Base-by-base conservation (phyloP, 2,113 vertebrate species). In the Chaetorhynchus papuensis region DNA sequence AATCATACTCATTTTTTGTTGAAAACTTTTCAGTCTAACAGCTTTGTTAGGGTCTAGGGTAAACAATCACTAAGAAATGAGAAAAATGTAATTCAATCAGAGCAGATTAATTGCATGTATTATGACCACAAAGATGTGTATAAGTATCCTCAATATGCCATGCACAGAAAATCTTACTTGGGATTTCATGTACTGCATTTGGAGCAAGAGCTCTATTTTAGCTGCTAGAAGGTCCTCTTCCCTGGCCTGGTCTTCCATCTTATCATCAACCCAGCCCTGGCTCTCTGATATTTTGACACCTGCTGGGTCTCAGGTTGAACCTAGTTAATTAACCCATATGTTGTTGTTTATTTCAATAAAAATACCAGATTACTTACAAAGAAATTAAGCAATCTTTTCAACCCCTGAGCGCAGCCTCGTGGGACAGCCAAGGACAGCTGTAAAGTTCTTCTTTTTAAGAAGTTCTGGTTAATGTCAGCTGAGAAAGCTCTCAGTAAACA, bases 401-500 rank as follows among this genome's bases (percentile, higher is more conserved):
- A 92, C 35, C 20, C 56, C 87, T 95, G 95, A 93, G 87, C 66
- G 13, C 54, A 54, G 96, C 71, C 94, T 92, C 42, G 3, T 50
- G 83, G 95, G 97, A 97, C 72, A 94, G 94, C 86, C 86, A 91
- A 96, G 94, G 98, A 98, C 98, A 98, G 98, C 98, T 98, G 98
- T 97, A 96, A 97, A 96, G 96, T 96, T 97, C 96, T 97, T 97
- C 97, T 98, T 91, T 97, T 97, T 95, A 91, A 94, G 97, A 97
- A 82, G 97, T 96, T 98, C 98, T 99, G 98, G 98, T 97, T 98
- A 98, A 97, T 97, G 95, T 99, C 98, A 98, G 89, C 96, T 75
- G 44, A 96, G 98, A 98, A 98, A 92, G 98, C 96, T 98, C 97
- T 98, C 11, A 69, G 98, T 99, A 99, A 98, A 99, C 98, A 99